Base-by-base conservation (phyloP, 2,888 invertebrate species). In the Trypoxylon attenuatum region DNA sequence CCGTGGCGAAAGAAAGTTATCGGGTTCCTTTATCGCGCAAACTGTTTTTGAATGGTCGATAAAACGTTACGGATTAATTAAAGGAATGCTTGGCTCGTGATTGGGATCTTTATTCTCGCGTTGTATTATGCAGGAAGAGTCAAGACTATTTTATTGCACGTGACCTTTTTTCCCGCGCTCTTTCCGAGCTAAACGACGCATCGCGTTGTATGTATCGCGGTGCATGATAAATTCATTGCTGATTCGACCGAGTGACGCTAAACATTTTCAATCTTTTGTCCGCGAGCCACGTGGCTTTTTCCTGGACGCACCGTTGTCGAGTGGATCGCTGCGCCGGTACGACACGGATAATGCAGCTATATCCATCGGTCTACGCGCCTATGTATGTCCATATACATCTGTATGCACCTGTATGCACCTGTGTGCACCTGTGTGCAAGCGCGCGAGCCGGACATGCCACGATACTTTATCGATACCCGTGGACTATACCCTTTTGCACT, bases 281-380 rank as follows among this genome's bases (percentile, higher is more conserved):
- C 54, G 10, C 42, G 51, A 55, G 41, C 64, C 64, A 55, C 63
- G 59, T 52, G 64, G 59, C 47, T 21, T 23, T 42, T 10, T 21
- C 33, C 57, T 23, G 18, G 6, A 42, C 52, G 41, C 38, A 43
- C 29, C 66, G 51, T 38, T 33, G 33, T 70, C n/a, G n/a, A n/a
- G n/a, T n/a, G 56, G 50, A 60, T 53, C 69, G 67, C 60, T 46
- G 60, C 67, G 15, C 33, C 8, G 47, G 63, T 63, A 39, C 53
- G 46, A 46, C 69, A 54, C 47, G 54, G 58, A 61, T 60, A 68
- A 53, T 47, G 69, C 69, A 70, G 66, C 66, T 66, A 66, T 58
- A 66, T 66, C 53, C 57, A 54, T n/a, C n/a, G n/a, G n/a, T n/a
- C n/a, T n/a, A n/a, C n/a, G n/a, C 33, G 13, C 33, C 33, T 33